Evolutionary conservation across 2,113 vertebrate species (phyloP), one percentile per base, ranked within the genome.

Genomic region (Euleptes europaea): DNA sequence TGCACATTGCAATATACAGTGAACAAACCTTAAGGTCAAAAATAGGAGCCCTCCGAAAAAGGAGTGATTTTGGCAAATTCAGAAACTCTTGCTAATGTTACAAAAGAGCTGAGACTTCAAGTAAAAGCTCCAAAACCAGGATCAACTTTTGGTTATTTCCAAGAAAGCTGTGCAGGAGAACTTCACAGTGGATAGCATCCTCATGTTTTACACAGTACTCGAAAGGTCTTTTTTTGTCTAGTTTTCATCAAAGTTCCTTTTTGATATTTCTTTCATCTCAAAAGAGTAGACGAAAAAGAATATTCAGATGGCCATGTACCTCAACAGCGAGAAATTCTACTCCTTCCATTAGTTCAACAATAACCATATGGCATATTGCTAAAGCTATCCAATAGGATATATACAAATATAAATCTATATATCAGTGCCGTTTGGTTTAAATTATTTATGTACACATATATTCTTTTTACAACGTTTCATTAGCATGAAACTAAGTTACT

Each of bases 341-440:
- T 87, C 89, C 78, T 75, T 86, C 83, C 88, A 85, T 87, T 84
- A 85, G 35, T 86, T 91, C 89, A 92, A 40, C 49, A 38, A 86
- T 80, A 84, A 90, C 82, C 71, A 88, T 66, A 92, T 72, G 91
- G 80, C 88, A 92, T 92, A 96, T 94, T 96, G 95, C 95, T 94
- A 96, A 88, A 92, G 95, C 92, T 97, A 97, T 97, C 96, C 95
- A 94, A 96, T 95, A 96, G 96, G 96, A 96, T 96, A 96, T 93
- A n/a, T 69, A 69, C 38, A 83, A 47, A 83, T 83, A 83, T 83
- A 76, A 60, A 49, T 72, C 54, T 84, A 54, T 78, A 94, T 92
- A 93, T 83, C 81, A 28, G 90, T 86, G 72, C 95, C 84, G 94
- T 95, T 96, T 95, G 94, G 90, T 92, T 92, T 94, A 94, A 94